A percentile compares a stretch with the other conserved stretches of the same genome.
These are phyloP conservation scores for Tetragonisca angustula DNA, from an alignment of 2,888 invertebrate genomes.

Conservation along the genomic window DNA sequence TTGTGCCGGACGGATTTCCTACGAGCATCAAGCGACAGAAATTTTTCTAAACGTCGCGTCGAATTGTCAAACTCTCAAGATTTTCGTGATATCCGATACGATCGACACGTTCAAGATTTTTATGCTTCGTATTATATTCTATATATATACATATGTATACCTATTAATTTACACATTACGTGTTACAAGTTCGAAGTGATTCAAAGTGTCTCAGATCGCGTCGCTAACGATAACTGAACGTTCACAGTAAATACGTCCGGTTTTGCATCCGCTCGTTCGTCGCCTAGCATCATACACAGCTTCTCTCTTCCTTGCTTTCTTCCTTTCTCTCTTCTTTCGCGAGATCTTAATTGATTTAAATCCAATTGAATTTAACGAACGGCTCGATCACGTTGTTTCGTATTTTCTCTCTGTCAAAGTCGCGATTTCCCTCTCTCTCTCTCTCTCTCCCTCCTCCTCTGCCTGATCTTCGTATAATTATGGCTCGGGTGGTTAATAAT, in stretches of 20 bases:
- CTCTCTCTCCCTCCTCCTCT: background rate
- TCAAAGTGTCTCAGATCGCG: too few relatives aligned
- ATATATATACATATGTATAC: too few relatives aligned
- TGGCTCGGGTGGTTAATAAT: background rate
- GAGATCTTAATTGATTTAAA: constrained; percentile 42
- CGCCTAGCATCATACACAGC: constrained; percentile 4
- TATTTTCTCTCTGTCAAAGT: background rate
- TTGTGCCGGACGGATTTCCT: constrained; percentile 26
- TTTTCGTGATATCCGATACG: too few relatives aligned
- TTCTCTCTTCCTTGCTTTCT: background rate
- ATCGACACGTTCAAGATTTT: too few relatives aligned
- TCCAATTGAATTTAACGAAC: constrained; percentile 1
- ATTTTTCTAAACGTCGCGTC: too few relatives aligned
- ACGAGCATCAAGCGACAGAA: too few relatives aligned
- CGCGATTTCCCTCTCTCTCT: background rate
- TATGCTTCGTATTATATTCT: too few relatives aligned
- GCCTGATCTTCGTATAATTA: constrained; percentile 21
- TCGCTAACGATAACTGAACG: constrained; percentile 1
- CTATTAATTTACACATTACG: too few relatives aligned
- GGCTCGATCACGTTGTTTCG: background rate
- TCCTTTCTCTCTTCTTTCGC: constrained; percentile 1
- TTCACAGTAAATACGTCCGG: constrained; percentile 19
- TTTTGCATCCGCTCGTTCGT: constrained; percentile 38
- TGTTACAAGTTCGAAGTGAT: too few relatives aligned
- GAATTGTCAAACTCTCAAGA: too few relatives aligned